Evolutionary conservation across 1,140 invertebrate species (phyloP), one percentile per base, ranked within the genome.

Genomic region (Matsumurasca onukii): DNA sequence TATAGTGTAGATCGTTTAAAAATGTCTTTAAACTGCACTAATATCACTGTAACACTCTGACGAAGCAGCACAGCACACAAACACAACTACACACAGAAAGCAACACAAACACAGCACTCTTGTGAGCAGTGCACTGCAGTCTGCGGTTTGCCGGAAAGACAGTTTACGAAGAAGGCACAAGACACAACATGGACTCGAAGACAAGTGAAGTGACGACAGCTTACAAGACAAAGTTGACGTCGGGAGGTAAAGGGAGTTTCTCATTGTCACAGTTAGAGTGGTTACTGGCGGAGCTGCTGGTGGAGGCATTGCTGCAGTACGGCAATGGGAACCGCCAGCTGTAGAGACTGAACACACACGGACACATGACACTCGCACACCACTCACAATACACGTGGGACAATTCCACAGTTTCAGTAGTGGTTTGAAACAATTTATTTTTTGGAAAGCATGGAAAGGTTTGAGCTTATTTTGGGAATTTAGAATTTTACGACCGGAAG

Each of bases 301-400:
- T 48, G 20, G 69, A 70, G 65, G 69, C 73, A 80, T 91, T 90
- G 83, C 88, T 89, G 88, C 90, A 93, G 92, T 93, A 92, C 86
- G 90, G 90, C 87, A 92, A 89, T 84, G 91, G 91, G 86, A 93
- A 93, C 85, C 90, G 90, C 91, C 91, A 93, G 90, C 90, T 90
- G 86, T 92, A 92, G 86, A 92, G 87, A 91, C 91, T 93, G 89
- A 86, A 86, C 22, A 86, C 81, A 82, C 69, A 52, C 67, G 72
- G 77, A 34, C 67, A 39, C 34, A 39, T 39, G n/a, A n/a, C n/a
- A n/a, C n/a, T n/a, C n/a, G n/a, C n/a, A 39, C 34, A 39, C 34
- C 5, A 39, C 34, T 39, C 34, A 39, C 34, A 9, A 39, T 39
- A n/a, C n/a, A n/a, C n/a, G n/a, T n/a, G n/a, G n/a, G n/a, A n/a